Base-by-base conservation (phyloP, 2,888 invertebrate genomes). In the Spisula subtruncata region DNA sequence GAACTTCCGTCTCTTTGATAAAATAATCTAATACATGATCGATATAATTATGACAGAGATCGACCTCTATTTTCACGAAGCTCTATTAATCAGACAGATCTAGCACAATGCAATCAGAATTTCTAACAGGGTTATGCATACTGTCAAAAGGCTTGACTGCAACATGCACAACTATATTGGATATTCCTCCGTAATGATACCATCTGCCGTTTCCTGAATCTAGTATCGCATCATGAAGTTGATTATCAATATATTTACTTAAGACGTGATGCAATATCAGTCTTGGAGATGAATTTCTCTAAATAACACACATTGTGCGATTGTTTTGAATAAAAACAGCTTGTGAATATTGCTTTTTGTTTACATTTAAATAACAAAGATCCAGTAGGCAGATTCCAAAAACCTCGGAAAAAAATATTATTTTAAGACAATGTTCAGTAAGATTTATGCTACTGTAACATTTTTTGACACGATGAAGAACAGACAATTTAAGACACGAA, bases 31-130 rank as follows among this genome's bases (percentile, higher is more conserved):
- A 66, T 25, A 25, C 25, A n/a, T 10, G 25, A 75, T 75, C 35
- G 25, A 75, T 35, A 75, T 32, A 75, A 32, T 75, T 32, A 32
- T 35, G 75, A 75, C 75, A 75, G 32, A 75, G 25, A 12, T 14
- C 35, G 75, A 75, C 75, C 75, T 75, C 75, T 18, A 32, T 75
- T 66, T 71, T 71, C 71, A 71, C 14, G n/a, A 32, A 32, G 14
- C 71, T 71, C 29, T 66, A n/a, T 35, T 12, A 35, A 32, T 75
- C 75, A 18, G 75, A 32, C 60, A n/a, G 32, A 32, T 75, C 75
- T 35, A 32, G 18, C 32, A 75, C 1, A 35, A 75, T 12, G 75
- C 75, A 75, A 75, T 75, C 75, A 75, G 18, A 18, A 12, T 35
- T 75, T 75, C 75, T 25, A 6, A 12, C 14, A 32, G 18, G 75